Evolutionary conservation across 2,888 invertebrate species (phyloP).

Genomic region (Capitulum mitella): DNA sequence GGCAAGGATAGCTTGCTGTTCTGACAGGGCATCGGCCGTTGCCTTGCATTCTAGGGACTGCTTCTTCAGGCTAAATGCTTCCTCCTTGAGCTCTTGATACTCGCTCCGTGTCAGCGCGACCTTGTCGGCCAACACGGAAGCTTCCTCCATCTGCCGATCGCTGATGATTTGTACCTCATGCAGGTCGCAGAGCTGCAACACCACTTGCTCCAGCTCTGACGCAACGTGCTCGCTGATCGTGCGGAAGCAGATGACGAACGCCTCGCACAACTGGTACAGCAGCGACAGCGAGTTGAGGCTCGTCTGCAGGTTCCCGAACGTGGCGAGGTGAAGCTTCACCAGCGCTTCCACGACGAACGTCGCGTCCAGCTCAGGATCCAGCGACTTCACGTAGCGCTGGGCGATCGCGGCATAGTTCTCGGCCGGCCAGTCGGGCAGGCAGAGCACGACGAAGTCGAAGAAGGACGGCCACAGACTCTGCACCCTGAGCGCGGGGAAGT

Average conservation of each 20-base stretch:
- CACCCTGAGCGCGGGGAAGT: not conserved
- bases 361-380: not conserved
- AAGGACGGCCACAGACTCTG: not conserved
- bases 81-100: too few species aligned
- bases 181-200: not conserved
- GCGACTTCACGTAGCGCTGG: not conserved
- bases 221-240: not conserved
- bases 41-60: too few species aligned
- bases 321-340: not conserved
- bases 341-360: not conserved
- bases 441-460: not conserved
- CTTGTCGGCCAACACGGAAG: not conserved
- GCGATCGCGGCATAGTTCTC: not conserved
- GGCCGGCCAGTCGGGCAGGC: not conserved
- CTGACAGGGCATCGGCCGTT: not conserved
- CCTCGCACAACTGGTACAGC: conserved; percentile 3
- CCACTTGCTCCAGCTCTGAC: not conserved
- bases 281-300: not conserved
- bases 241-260: not conserved
- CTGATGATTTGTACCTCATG: not conserved
- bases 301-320: not conserved
- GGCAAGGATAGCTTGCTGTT: not conserved
- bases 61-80: too few species aligned
- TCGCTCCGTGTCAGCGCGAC: too few species aligned
- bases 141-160: not conserved